A percentile compares a stretch with the other conserved stretches of the same genome.
phyloP scores from a whole-genome alignment of 2,797 vertebrate species.

The Sebastes trivittatus region DNA sequence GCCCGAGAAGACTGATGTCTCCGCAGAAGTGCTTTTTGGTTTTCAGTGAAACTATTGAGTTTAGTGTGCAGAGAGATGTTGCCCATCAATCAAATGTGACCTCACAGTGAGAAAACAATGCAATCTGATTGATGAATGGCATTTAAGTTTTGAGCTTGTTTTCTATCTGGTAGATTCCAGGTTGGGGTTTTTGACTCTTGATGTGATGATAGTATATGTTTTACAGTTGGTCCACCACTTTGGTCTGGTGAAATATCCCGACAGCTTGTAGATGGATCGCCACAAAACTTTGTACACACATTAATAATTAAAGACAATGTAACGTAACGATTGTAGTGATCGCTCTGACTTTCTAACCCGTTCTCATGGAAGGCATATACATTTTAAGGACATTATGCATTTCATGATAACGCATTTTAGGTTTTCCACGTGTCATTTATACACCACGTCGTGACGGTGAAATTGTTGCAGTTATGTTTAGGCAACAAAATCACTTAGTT shows the following conservation, averaged over 20 bases:
- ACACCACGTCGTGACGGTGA: no score
- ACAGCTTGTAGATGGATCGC: neutral
- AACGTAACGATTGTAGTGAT: neutral
- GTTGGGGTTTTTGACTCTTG: neutral
- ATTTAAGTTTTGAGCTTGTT: neutral
- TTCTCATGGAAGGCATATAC: no score
- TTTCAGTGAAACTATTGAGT: conserved; percentile 2
- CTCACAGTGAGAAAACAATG: conserved; percentile 20
- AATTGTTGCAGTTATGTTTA: no score
- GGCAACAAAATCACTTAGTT: no score
- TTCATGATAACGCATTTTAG: no score
- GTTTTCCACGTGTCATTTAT: no score
- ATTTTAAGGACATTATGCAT: no score
- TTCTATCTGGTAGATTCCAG: neutral
- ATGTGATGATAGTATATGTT: neutral
- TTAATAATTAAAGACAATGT: neutral
- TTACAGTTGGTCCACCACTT: neutral
- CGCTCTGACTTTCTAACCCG: neutral
- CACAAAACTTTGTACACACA: neutral
- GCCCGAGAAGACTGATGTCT: neutral
- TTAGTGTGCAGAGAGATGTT: neutral
- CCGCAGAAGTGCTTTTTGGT: conserved; percentile 1
- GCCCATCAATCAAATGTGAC: conserved; percentile 19
- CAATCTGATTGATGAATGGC: conserved; percentile 18
- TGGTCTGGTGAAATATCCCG: neutral